Base-by-base conservation (phyloP, 53 echinoderm and acorn worm species). In the Apostichopus leukothele region DNA sequence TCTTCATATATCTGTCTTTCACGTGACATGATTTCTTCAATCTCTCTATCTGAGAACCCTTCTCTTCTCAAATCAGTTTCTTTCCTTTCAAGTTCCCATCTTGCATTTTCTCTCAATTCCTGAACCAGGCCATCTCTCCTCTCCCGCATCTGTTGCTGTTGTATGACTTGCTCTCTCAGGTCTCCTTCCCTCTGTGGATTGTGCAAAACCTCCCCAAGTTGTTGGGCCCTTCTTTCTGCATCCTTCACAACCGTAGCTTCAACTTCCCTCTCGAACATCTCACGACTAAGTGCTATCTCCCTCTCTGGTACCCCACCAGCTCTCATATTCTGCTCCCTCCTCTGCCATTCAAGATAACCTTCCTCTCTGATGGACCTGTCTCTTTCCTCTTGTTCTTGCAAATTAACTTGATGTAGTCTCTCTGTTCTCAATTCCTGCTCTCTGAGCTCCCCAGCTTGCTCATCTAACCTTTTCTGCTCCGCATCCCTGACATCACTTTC, bases 111-210 rank as follows among this genome's bases (percentile, higher is more conserved):
- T 18, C 81, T 81, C 60, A 81, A 52, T 25, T 81, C 81, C 55
- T 54, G 81, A 10, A 81, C 21, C 6, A 81, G 55, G 12, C 18
- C 22, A 9, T 81, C 81, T 81, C 81, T 10, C 18, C 55, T 53
- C 53, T 81, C 81, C n/a, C 81, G n/a, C 59, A 81, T 53, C 18
- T 81, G 81, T 51, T 81, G 81, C 23, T 81, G 81, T 57, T 81
- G 81, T 10, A 81, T 81, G 19, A 81, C 81, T 25, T 79, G 52
- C 79, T 81, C 81, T 19, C 81, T 18, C 3, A 81, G 52, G 55
- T 81, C 81, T 59, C 54, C 81, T 55, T 81, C 81, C 12, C 81
- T 59, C 23, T 52, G 52, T 81, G 81, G 81, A 54, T 81, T 51
- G 59, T 81, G 81, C 54, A 81, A 51, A 9, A 81, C 81, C 57